Evolutionary conservation across 2,797 vertebrate genomes (phyloP), one percentile per base, ranked within the genome.

Genomic region (Mus minutoides): DNA sequence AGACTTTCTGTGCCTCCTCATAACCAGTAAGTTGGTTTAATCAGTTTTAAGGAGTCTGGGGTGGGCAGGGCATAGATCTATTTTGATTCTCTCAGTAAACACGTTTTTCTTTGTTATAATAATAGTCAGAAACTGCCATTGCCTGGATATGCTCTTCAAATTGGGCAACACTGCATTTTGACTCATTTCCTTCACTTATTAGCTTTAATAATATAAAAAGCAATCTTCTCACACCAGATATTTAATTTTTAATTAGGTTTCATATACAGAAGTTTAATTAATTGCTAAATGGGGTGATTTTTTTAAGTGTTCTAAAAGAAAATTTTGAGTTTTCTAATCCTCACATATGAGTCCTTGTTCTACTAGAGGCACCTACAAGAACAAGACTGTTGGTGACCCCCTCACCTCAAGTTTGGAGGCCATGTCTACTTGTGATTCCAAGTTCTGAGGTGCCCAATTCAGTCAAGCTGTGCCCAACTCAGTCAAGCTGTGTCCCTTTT

Each of bases 101-200:
- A 83, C 3, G 10, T 34, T 21, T 62, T 67, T 29, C 19, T 69
- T 29, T 84, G 4, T 46, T 46, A 80, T 16, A 90, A 43, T 49
- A 73, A 31, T 90, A 79, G 37, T 73, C 49, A 95, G 22, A 69
- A 94, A 31, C 76, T 84, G 75, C 73, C 58, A 69, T 79, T 56
- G 64, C 43, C 52, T 64, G 71, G 31, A 91, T 40, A 31, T 11
- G 64, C 73, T 88, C 9, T 89, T 92, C 14, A 40, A 49, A 29
- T 77, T 56, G 60, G 60, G 56, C 67, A 21, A 12, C 12, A 75
- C 46, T 87, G 19, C 6, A n/a, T 92, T 92, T 60, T 71, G 49
- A 77, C 49, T 94, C 60, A 73, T 64, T 85, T 78, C 49, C 17
- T 62, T 85, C 58, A 78, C 31, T 86, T 71, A 90, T 49, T 69